Evolutionary conservation across 2,888 invertebrate genomes (phyloP).

Genomic region (Drosophila neonasuta): DNA sequence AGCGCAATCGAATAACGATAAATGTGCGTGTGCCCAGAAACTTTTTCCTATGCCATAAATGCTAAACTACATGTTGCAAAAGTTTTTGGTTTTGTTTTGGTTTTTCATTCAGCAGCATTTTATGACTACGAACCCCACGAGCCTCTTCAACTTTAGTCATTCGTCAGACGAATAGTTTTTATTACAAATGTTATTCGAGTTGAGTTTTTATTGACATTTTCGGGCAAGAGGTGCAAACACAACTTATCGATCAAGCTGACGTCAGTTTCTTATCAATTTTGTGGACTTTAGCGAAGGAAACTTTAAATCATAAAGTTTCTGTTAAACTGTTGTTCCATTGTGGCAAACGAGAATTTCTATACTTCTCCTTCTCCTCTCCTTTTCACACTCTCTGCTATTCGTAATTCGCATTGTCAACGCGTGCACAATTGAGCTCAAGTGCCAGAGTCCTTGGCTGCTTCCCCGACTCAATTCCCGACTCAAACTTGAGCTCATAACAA

Average conservation of each 20-base stretch:
- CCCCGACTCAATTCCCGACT: neutral
- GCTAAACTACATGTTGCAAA: slow-evolving; percentile 24
- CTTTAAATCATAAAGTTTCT: slow-evolving; percentile 22
- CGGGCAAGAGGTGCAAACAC: slow-evolving; percentile 33
- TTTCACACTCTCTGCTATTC: slow-evolving; percentile 15
- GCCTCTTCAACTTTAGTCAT: slow-evolving; percentile 12
- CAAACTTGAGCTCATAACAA: slow-evolving; percentile 60
- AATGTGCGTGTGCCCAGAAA: slow-evolving; percentile 32
- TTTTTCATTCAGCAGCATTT: slow-evolving; percentile 18
- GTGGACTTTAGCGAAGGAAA: slow-evolving; percentile 1
- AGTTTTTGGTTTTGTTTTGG: slow-evolving; percentile 12
- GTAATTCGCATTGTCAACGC: slow-evolving; percentile 69
- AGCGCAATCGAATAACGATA: slow-evolving; percentile 35
- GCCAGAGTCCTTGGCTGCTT: slow-evolving; percentile 39
- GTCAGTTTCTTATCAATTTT: slow-evolving; percentile 2
- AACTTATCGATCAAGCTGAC: slow-evolving; percentile 14
- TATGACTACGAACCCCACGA: slow-evolving; percentile 13
- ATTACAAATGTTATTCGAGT: slow-evolving; percentile 18
- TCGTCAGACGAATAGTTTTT: slow-evolving; percentile 31
- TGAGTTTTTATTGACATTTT: slow-evolving; percentile 32
- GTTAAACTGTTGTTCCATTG: slow-evolving; percentile 43
- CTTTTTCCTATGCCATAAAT: slow-evolving; percentile 40
- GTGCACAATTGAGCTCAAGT: slow-evolving; percentile 74
- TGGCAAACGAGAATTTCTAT: slow-evolving; percentile 32
- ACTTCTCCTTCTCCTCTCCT: slow-evolving; percentile 5